These are phyloP conservation scores for Syngnathus scovelli DNA, from an alignment of 2,113 vertebrate genomes.

Conservation along the genomic window DNA sequence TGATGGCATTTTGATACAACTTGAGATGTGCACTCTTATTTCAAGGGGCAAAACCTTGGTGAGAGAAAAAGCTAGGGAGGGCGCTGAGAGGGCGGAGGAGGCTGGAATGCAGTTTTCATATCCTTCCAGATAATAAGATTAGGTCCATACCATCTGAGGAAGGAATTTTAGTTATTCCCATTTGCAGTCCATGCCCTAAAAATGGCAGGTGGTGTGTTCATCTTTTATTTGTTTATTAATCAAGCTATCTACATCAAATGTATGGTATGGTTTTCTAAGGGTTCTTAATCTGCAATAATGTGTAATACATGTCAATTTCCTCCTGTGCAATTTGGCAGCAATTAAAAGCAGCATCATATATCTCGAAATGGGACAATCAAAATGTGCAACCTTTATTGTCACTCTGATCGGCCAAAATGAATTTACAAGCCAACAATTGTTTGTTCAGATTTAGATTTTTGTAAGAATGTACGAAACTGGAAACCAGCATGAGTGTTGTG, in stretches of 20 bases:
- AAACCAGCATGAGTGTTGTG: constrained; percentile 17
- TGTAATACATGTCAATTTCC: neutral
- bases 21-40: neutral
- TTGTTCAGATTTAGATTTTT: no score
- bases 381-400: no score
- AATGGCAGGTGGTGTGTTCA: constrained; percentile 4
- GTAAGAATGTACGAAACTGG: neutral
- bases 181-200: constrained; percentile 21
- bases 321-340: no score
- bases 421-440: no score
- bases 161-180: constrained; percentile 63
- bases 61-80: neutral
- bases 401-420: no score
- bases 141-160: constrained; percentile 50
- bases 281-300: neutral
- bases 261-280: neutral
- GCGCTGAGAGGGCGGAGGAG: neutral
- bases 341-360: no score
- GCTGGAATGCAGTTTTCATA: constrained; percentile 69
- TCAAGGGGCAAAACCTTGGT: neutral
- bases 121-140: constrained; percentile 72
- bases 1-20: neutral
- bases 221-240: neutral
- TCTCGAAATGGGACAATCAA: no score
- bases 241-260: neutral